A percentile compares a stretch with the other conserved stretches of the same genome.
Conservation (phyloP, 2,113 vertebrate genomes). For the Bos taurus region DNA sequence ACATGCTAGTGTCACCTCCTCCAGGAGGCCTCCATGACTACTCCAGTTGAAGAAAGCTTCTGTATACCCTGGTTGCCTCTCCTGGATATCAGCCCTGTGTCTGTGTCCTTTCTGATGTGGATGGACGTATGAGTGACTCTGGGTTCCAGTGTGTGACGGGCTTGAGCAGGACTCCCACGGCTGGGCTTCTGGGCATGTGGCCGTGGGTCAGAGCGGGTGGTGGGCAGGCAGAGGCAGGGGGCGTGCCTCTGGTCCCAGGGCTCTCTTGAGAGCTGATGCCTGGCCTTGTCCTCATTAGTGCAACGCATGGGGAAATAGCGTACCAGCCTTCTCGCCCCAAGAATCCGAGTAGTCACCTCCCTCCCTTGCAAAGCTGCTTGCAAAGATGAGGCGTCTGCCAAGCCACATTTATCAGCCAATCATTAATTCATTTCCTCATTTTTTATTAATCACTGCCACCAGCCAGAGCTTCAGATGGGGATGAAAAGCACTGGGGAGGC, state of each 20-base stretch:
- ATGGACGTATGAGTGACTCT: neutral
- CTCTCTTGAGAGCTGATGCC: neutral
- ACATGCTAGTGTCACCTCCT: neutral
- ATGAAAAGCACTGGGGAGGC: neutral
- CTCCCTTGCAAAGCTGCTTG: neutral
- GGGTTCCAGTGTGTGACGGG: accelerated
- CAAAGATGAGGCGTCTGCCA: neutral
- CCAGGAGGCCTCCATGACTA: neutral
- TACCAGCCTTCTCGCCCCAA: too few species aligned
- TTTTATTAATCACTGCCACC: neutral
- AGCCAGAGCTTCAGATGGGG: neutral
- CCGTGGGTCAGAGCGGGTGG: neutral
- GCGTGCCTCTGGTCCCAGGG: neutral
- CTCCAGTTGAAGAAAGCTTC: neutral
- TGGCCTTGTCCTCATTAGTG: neutral
- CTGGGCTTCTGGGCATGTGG: neutral
- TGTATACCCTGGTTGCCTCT: neutral
- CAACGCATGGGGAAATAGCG: accelerated
- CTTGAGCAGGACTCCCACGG: accelerated
- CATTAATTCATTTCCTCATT: neutral
- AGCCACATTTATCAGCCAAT: neutral
- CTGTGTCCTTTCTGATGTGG: neutral
- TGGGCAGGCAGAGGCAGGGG: accelerated
- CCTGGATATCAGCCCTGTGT: neutral
- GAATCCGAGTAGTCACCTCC: neutral